These are phyloP conservation scores for Holacanthella duospinosa DNA, from an alignment of 2,888 invertebrate species.

Conservation along the genomic window DNA sequence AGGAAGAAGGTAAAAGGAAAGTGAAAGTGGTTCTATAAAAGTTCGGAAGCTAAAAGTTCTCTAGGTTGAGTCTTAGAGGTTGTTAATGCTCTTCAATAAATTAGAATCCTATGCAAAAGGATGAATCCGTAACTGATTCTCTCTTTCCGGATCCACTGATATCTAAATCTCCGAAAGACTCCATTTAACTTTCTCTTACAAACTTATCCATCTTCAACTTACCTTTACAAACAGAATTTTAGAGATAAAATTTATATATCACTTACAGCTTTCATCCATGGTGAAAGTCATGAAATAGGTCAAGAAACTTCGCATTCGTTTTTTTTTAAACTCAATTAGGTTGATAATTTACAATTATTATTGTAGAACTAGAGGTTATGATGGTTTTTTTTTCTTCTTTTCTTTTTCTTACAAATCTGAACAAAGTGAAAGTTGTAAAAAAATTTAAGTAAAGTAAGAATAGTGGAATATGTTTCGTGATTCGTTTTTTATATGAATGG, in stretches of 20 bases:
- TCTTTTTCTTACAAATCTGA: too few relatives aligned
- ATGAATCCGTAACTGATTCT: neutral
- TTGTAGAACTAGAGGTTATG: too few relatives aligned
- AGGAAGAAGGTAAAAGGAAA: neutral
- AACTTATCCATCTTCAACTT: neutral
- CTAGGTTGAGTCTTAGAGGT: neutral
- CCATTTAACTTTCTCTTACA: neutral
- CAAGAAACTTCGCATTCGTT: too few relatives aligned
- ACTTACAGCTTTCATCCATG: too few relatives aligned
- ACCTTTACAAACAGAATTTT: neutral
- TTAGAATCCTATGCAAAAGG: neutral
- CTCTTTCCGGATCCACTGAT: neutral
- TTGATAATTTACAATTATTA: too few relatives aligned
- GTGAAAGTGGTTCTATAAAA: neutral
- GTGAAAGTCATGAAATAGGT: too few relatives aligned
- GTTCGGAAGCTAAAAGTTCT: neutral
- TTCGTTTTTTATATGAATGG: too few relatives aligned
- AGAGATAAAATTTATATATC: neutral
- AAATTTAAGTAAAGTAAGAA: neutral
- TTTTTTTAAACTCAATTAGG: too few relatives aligned
- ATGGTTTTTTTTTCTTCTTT: too few relatives aligned
- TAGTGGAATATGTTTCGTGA: neutral
- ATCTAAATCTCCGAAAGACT: neutral
- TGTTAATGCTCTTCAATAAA: conserved; percentile 4
- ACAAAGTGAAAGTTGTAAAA: too few relatives aligned